Conservation (phyloP, 2,113 vertebrate genomes). For the Cromileptes altivelis region DNA sequence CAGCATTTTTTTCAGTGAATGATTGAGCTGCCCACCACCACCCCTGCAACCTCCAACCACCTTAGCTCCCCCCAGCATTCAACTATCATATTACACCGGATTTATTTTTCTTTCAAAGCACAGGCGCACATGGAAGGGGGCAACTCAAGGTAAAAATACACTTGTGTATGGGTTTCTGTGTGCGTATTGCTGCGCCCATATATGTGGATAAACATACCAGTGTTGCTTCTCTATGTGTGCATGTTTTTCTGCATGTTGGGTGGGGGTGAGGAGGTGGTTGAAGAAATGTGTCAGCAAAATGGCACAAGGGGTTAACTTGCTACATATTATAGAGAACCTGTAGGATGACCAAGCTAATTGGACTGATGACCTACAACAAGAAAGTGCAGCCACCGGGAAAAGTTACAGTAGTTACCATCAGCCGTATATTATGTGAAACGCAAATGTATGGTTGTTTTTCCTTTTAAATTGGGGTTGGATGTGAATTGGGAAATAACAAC, state of each 20-base stretch:
- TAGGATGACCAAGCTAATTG: slow-evolving; percentile 69
- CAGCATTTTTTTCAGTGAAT: slow-evolving; percentile 83
- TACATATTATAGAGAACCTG: slow-evolving; percentile 49
- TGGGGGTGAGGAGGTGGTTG: slow-evolving; percentile 11
- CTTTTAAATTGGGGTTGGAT: neutral
- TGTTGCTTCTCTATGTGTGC: slow-evolving; percentile 18
- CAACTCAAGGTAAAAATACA: slow-evolving; percentile 24
- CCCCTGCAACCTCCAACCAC: slow-evolving; percentile 56
- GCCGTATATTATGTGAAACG: neutral
- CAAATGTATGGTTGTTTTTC: neutral
- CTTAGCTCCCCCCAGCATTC: slow-evolving; percentile 77
- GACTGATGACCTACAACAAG: slow-evolving; percentile 74
- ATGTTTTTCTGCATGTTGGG: slow-evolving; percentile 30
- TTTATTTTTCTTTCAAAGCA: slow-evolving; percentile 75
- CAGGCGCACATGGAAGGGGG: slow-evolving; percentile 39
- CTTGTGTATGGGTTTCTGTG: slow-evolving; percentile 19
- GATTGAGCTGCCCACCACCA: slow-evolving; percentile 66
- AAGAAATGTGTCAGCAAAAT: slow-evolving; percentile 46
- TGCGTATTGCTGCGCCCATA: slow-evolving; percentile 36
- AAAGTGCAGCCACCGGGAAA: slow-evolving; percentile 30
- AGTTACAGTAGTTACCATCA: neutral
- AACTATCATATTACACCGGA: slow-evolving; percentile 81
- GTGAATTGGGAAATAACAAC: neutral
- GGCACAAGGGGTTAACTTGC: slow-evolving; percentile 43
- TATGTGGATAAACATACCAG: slow-evolving; percentile 37